These are phyloP conservation scores for Cotesia congregata DNA, from an alignment of 2,888 invertebrate genomes.

Conservation along the genomic window DNA sequence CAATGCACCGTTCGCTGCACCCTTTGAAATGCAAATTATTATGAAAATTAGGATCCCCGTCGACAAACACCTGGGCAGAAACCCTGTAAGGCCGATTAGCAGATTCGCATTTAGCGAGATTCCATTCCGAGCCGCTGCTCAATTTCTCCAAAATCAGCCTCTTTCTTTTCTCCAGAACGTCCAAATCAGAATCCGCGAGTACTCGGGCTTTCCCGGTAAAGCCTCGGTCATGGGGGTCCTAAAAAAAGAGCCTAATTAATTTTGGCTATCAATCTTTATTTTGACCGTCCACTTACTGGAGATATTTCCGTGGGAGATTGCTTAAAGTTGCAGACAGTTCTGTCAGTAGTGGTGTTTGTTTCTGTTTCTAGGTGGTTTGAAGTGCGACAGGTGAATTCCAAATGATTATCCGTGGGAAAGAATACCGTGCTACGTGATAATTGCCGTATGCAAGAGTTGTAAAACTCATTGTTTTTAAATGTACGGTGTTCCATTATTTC, in stretches of 20 bases:
- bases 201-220: neutral
- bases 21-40: constrained; percentile 66
- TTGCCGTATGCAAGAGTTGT: neutral
- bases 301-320: neutral
- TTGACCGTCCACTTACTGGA: constrained; percentile 43
- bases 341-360: neutral
- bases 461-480: neutral
- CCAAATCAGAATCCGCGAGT: neutral
- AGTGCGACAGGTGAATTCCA: neutral
- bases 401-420: neutral
- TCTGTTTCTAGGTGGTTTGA: neutral
- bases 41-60: neutral
- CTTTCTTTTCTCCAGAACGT: neutral
- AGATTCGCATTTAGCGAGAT: neutral
- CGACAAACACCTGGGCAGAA: neutral
- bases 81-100: neutral
- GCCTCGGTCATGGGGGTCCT: neutral
- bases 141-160: neutral
- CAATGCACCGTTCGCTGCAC: constrained; percentile 76
- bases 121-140: neutral
- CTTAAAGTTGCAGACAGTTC: neutral
- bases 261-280: constrained; percentile 63
- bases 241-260: neutral
- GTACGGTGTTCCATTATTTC: neutral
- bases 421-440: neutral